Evolutionary conservation across 2,797 vertebrate species (phyloP), one percentile per base, ranked within the genome.

Genomic region (Rhynchotus rufescens): DNA sequence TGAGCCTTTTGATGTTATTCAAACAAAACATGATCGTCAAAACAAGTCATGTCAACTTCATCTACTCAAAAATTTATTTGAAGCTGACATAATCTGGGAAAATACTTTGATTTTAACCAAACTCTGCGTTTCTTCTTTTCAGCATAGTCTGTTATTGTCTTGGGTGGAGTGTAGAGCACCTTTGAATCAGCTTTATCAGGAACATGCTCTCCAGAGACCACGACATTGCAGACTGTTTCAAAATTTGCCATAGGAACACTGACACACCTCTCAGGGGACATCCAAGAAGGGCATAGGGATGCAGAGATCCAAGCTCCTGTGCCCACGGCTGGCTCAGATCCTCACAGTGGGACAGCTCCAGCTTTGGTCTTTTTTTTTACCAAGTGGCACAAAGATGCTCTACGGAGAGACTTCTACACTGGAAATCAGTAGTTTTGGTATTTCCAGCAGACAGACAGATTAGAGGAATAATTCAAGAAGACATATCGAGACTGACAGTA

Each of bases 21-120:
- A 93, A 95, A 84, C 25, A 68, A 77, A 95, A 85, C 60, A 71
- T 30, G 49, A 92, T 84, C 93, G 78, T 62, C 26, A 36, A 77
- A 93, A 84, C 68, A 93, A 94, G 68, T 38, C 65, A 80, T 25
- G 71, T 38, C 85, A 92, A 38, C 61, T 54, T 82, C 65, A 84
- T 44, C 78, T 44, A n/a, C 45, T 42, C 45, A 60, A 42, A 92
- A 80, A 54, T 25, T 10, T 72, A 84, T 44, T n/a, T 84, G 76
- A 88, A 90, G 59, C 17, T 71, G 78, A 82, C 80, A 12, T 20
- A 44, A 11, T 42, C 61, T 42, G 22, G 6, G 68, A 79, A 91
- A 89, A 92, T 1, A 10, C 45, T 92, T 71, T 80, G 32, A 62
- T 88, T 92, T 85, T 47, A 82, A 28, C 38, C 26, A n/a, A 94